Conservation (phyloP, 2,797 vertebrate species). For the Peromyscus attwateri region DNA sequence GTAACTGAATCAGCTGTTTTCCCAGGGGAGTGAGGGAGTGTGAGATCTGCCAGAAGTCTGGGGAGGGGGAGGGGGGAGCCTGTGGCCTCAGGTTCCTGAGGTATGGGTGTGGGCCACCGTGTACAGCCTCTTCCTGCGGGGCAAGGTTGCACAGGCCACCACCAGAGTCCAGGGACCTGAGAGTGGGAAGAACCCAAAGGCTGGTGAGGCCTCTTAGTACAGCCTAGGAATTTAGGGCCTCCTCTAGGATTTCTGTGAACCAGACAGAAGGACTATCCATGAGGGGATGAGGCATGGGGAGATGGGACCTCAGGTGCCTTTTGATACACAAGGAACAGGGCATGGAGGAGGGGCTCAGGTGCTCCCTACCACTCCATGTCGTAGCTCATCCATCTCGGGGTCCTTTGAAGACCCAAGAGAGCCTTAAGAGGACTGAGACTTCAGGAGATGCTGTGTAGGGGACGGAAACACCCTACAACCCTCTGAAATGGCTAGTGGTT, state of each 20-base stretch:
- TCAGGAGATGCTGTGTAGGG: too few relatives aligned
- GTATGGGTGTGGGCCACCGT: not conserved
- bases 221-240: not conserved
- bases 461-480: too few relatives aligned
- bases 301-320: not conserved
- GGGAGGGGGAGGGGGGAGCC: not conserved
- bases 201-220: not conserved
- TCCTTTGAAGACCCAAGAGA: not conserved
- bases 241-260: not conserved
- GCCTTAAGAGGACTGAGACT: not conserved
- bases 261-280: not conserved
- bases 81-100: not conserved
- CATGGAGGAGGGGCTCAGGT: not conserved
- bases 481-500: not conserved
- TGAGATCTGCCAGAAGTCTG: not conserved
- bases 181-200: not conserved
- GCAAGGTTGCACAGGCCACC: not conserved
- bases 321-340: not conserved
- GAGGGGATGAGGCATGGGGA: not conserved
- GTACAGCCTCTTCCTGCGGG: not conserved
- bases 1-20: constrained; percentile 82
- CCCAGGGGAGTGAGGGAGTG: constrained; percentile 21
- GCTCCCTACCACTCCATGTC: rapidly evolving
- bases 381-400: not conserved
- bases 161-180: not conserved